These are phyloP conservation scores for Artemia sp. DNA, from an alignment of 2,888 invertebrate genomes.

Conservation along the genomic window DNA sequence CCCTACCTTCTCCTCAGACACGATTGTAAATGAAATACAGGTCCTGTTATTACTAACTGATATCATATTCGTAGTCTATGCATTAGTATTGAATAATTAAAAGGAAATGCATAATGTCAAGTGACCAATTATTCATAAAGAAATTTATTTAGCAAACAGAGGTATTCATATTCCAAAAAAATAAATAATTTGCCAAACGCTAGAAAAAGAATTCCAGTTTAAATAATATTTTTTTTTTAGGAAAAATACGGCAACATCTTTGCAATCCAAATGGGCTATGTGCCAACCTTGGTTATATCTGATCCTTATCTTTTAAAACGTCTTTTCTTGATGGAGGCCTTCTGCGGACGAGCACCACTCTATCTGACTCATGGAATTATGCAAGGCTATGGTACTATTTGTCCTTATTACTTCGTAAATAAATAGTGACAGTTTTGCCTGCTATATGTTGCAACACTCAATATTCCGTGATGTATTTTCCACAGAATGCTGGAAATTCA, in stretches of 20 bases:
- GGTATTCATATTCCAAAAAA: too few species aligned
- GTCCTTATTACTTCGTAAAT: neutral
- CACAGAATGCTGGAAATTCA: neutral
- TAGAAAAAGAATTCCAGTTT: too few species aligned
- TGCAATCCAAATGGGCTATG: slow-evolving; percentile 51
- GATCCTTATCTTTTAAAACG: slow-evolving; percentile 54
- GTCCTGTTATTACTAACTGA: too few species aligned
- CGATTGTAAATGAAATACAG: too few species aligned
- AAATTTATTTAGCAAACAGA: too few species aligned
- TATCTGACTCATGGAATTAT: slow-evolving; percentile 70
- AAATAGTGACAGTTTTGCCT: neutral
- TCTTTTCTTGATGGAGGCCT: slow-evolving; percentile 50
- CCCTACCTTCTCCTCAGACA: too few species aligned
- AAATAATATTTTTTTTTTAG: neutral
- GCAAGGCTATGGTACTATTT: slow-evolving; percentile 59
- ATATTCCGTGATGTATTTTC: too few species aligned
- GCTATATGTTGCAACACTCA: neutral
- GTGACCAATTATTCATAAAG: too few species aligned
- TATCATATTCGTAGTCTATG: too few species aligned
- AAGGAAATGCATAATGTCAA: too few species aligned
- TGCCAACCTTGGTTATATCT: slow-evolving; percentile 56
- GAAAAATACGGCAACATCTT: slow-evolving; percentile 52
- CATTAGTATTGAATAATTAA: too few species aligned
- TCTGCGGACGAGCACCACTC: slow-evolving; percentile 60
- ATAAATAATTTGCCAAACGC: too few species aligned